Conservation (phyloP, 2,888 invertebrate species). For the Hemicrepidius hirtus region DNA sequence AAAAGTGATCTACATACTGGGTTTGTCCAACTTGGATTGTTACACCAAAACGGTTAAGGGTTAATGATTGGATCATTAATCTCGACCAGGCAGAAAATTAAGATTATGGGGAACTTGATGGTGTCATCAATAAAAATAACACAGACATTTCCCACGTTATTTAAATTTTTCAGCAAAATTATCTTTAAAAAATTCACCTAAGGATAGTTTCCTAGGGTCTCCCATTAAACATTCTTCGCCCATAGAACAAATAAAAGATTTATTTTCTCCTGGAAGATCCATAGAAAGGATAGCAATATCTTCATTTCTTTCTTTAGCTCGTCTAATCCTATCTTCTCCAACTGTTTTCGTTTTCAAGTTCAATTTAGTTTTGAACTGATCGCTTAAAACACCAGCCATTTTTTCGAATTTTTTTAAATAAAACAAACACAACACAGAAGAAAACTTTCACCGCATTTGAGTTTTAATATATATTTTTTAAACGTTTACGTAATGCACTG, state of each 20-base stretch:
- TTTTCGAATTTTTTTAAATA: neutral
- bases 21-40: neutral
- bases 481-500: slow-evolving; percentile 1
- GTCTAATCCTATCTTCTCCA: slow-evolving; percentile 87
- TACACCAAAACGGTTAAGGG: neutral
- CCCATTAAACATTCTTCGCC: slow-evolving; percentile 85
- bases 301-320: slow-evolving; percentile 88
- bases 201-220: slow-evolving; percentile 83
- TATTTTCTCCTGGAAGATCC: slow-evolving; percentile 84
- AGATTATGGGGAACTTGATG: too few relatives aligned
- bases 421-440: neutral
- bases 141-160: too few relatives aligned
- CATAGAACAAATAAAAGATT: slow-evolving; percentile 84
- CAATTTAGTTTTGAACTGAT: slow-evolving; percentile 83
- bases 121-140: too few relatives aligned
- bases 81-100: too few relatives aligned
- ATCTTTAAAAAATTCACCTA: slow-evolving; percentile 78
- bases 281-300: slow-evolving; percentile 91
- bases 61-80: slow-evolving; percentile 1
- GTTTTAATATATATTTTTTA: neutral
- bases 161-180: neutral
- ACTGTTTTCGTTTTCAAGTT: slow-evolving; percentile 86
- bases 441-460: slow-evolving; percentile 24
- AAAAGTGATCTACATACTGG: slow-evolving; percentile 7
- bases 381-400: slow-evolving; percentile 87